These are phyloP conservation scores for Capreolus pygargus DNA, from an alignment of 2,113 vertebrate species.

Conservation along the genomic window DNA sequence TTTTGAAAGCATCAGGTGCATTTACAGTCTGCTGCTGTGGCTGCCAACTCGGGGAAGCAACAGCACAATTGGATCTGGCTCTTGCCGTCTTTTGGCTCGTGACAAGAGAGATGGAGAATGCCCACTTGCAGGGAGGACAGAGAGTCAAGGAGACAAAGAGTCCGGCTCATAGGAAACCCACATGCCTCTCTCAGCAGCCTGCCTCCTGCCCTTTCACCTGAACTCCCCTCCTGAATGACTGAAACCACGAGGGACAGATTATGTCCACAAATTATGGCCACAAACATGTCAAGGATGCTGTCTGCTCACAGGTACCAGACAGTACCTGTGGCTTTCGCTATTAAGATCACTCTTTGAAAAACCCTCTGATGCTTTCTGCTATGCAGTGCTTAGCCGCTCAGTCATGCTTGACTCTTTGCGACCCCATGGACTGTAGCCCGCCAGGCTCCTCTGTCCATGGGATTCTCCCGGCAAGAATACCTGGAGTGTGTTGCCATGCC, in stretches of 20 bases:
- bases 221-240: neutral
- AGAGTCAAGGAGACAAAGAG: neutral
- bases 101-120: neutral
- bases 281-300: neutral
- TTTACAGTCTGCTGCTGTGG: neutral
- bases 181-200: neutral
- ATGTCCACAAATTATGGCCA: neutral
- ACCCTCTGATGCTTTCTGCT: neutral
- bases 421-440: neutral
- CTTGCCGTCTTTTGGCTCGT: neutral
- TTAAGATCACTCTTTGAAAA: neutral
- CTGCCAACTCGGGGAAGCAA: neutral
- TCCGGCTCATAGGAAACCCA: neutral
- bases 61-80: neutral
- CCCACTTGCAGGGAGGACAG: neutral
- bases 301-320: neutral
- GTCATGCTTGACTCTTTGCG: neutral
- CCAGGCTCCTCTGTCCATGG: neutral
- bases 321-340: neutral
- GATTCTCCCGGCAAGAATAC: neutral
- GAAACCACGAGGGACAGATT: neutral
- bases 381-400: neutral
- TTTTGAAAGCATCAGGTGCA: neutral
- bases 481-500: neutral
- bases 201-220: neutral